These are phyloP conservation scores for Agrilus planipennis DNA, from an alignment of 1,140 invertebrate species.

Conservation along the genomic window DNA sequence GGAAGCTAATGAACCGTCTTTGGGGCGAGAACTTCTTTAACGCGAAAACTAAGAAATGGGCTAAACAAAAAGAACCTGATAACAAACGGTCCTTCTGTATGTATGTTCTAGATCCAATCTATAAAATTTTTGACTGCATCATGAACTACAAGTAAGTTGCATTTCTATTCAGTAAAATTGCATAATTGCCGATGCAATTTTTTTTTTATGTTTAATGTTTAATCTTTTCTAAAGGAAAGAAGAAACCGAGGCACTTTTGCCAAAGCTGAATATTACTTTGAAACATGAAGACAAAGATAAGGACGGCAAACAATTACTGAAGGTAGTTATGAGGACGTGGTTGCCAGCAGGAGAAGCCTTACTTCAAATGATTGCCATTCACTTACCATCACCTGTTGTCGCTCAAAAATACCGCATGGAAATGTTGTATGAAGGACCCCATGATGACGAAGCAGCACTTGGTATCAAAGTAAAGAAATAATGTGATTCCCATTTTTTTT, in stretches of 20 bases:
- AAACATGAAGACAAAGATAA: conserved; percentile 93
- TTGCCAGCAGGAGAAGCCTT: conserved; percentile 97
- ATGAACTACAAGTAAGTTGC: conserved; percentile 84
- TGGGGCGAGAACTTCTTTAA: conserved; percentile 99
- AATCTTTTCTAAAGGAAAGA: conserved; percentile 60
- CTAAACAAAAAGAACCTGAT: conserved; percentile 76
- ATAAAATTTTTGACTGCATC: conserved; percentile 95
- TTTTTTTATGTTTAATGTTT: conserved; percentile 9
- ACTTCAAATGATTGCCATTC: conserved; percentile 99
- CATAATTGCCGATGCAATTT: neutral
- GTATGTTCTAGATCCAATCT: conserved; percentile 98
- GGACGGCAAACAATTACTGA: conserved; percentile 82
- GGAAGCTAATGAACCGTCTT: conserved; percentile 91
- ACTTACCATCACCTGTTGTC: conserved; percentile 96
- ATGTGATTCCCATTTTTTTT: neutral
- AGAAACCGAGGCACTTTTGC: conserved; percentile 72
- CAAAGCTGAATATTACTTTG: conserved; percentile 85
- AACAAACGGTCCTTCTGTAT: conserved; percentile 97
- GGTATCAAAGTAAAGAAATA: conserved; percentile 47
- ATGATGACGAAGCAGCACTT: conserved; percentile 91
- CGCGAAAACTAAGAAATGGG: conserved; percentile 94
- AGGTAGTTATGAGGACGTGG: conserved; percentile 98
- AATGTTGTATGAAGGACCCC: conserved; percentile 96
- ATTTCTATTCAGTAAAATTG: conserved; percentile 3
- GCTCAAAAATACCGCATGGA: conserved; percentile 99